A percentile compares a stretch with the other conserved stretches of the same genome.
Evolutionary conservation across 2,888 invertebrate genomes (phyloP).

Genomic region (Polylopha cassiicola): DNA sequence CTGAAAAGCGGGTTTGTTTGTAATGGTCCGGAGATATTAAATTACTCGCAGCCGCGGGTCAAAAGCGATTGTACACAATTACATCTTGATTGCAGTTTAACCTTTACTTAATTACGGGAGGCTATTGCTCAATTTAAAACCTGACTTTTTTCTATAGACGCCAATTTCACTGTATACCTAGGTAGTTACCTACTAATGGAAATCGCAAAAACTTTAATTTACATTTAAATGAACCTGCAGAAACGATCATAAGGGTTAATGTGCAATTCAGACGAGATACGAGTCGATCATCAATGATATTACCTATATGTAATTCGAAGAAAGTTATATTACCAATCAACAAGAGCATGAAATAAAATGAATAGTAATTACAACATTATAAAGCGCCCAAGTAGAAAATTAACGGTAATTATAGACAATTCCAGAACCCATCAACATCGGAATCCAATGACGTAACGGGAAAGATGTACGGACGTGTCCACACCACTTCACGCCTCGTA

Average conservation of each 20-base stretch:
- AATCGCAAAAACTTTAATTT: no score
- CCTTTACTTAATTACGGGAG: constrained; percentile 52
- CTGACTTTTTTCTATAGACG: constrained; percentile 18
- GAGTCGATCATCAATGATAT: no score
- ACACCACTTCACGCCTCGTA: constrained; percentile 53
- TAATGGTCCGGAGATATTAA: constrained; percentile 47
- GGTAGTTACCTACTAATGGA: no score
- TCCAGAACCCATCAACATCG: constrained; percentile 19
- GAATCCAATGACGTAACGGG: constrained; percentile 31
- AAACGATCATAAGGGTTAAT: no score
- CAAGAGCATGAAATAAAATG: no score
- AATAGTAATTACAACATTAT: no score
- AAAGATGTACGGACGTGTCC: constrained; percentile 49
- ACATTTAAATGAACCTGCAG: no score
- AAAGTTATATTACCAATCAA: neutral
- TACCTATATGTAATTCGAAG: neutral
- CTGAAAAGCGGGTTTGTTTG: constrained; percentile 33
- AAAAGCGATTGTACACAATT: constrained; percentile 51
- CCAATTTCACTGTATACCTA: constrained; percentile 1
- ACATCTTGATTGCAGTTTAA: constrained; percentile 59
- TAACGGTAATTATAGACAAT: constrained; percentile 14
- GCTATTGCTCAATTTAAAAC: constrained; percentile 15
- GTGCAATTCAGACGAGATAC: no score
- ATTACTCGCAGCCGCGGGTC: constrained; percentile 46
- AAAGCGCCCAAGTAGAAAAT: no score